Conservation (phyloP, 2,888 invertebrate genomes). For the Anodontia alba region DNA sequence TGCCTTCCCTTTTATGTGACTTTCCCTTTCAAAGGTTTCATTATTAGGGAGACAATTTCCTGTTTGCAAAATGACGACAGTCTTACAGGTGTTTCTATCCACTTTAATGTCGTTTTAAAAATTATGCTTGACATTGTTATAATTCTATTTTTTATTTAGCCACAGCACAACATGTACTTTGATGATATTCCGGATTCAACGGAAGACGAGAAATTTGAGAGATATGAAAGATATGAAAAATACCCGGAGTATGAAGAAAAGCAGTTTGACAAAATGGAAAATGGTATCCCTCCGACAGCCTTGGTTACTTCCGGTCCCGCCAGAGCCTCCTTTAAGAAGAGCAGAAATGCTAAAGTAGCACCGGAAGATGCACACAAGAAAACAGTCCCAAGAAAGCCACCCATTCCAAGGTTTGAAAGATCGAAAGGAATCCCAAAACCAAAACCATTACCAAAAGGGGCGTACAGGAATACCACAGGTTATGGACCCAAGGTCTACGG, state of each 20-base stretch:
- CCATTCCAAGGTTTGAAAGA: neutral
- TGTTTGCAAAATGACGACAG: too few species aligned
- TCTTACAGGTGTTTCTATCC: too few species aligned
- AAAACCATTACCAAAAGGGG: neutral
- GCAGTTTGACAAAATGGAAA: constrained; percentile 2
- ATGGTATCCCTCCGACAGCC: neutral
- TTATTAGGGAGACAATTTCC: too few species aligned
- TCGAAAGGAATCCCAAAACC: neutral
- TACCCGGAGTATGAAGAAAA: neutral
- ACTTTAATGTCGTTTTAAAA: too few species aligned
- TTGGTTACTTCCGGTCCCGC: neutral
- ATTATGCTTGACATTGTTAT: too few species aligned
- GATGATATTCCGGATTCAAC: neutral
- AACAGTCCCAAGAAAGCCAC: neutral
- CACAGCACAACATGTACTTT: too few species aligned
- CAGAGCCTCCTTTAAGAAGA: neutral
- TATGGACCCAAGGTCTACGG: constrained; percentile 7
- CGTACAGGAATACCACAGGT: neutral
- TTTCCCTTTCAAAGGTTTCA: too few species aligned
- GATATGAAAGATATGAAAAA: neutral
- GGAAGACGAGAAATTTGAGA: neutral
- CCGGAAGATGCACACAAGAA: neutral
- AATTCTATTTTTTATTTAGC: too few species aligned
- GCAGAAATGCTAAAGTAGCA: neutral
- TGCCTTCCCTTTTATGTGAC: too few species aligned